Evolutionary conservation across 2,113 vertebrate genomes (phyloP).

Genomic region (Engraulis encrasicolus): DNA sequence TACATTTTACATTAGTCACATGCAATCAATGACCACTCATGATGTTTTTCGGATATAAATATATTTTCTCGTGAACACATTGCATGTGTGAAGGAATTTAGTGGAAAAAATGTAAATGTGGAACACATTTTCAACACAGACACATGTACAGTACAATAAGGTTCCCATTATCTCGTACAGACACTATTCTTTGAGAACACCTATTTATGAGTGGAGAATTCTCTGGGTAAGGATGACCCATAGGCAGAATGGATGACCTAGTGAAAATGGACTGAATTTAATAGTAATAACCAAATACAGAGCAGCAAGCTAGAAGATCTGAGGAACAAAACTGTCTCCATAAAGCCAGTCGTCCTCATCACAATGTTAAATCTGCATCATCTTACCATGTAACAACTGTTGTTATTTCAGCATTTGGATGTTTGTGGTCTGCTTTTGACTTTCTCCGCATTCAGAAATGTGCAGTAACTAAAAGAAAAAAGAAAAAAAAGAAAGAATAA

Average conservation of each 20-base stretch:
- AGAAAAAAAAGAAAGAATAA: background rate
- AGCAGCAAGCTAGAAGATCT: background rate
- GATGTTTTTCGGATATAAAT: background rate
- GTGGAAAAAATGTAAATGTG: background rate
- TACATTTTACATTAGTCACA: too few species aligned
- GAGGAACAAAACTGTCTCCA: background rate
- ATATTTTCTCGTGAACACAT: background rate
- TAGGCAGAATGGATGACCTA: slow-evolving; percentile 8
- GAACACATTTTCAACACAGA: slow-evolving; percentile 1
- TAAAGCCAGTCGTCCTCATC: slow-evolving; percentile 48
- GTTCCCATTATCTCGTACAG: background rate
- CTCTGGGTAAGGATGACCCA: background rate
- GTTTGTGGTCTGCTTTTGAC: slow-evolving; percentile 59
- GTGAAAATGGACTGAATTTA: slow-evolving; percentile 11
- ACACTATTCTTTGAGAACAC: background rate
- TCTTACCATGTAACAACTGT: slow-evolving; percentile 69
- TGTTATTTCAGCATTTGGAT: slow-evolving; percentile 71
- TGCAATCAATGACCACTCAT: background rate
- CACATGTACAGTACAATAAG: background rate
- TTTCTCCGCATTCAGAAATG: slow-evolving; percentile 58
- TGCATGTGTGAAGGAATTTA: background rate
- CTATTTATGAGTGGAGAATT: slow-evolving; percentile 14
- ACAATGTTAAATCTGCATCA: slow-evolving; percentile 62
- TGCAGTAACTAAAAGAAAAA: slow-evolving; percentile 55
- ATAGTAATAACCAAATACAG: background rate